Conservation (phyloP, 2,888 invertebrate species). For the Danaus chrysippus region DNA sequence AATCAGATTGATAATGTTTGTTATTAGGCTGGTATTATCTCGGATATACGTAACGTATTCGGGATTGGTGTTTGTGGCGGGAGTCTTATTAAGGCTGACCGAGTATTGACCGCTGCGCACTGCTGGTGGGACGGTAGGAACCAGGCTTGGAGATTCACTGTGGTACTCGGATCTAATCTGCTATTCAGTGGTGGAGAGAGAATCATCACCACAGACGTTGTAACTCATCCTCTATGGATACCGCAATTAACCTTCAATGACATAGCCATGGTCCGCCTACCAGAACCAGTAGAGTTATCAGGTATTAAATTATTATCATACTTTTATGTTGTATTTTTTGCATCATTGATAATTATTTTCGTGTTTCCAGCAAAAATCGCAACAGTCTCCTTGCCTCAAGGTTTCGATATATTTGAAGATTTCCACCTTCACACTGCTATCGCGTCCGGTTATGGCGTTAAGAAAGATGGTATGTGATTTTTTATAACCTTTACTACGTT, state of each 20-base stretch:
- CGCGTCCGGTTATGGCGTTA: too few relatives aligned
- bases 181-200: slow-evolving; percentile 64
- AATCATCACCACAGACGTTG: slow-evolving; percentile 45
- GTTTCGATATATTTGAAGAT: too few relatives aligned
- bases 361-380: background rate
- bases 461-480: too few relatives aligned
- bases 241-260: slow-evolving; percentile 46
- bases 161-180: slow-evolving; percentile 60
- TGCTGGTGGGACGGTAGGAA: slow-evolving; percentile 66
- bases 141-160: slow-evolving; percentile 52
- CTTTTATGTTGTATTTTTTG: background rate
- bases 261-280: slow-evolving; percentile 55
- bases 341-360: background rate
- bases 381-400: too few relatives aligned
- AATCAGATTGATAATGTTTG: too few relatives aligned
- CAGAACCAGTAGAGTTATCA: slow-evolving; percentile 42
- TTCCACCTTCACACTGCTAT: too few relatives aligned
- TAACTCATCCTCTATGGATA: slow-evolving; percentile 56
- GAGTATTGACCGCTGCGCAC: slow-evolving; percentile 64
- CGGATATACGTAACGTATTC: background rate
- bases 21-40: background rate
- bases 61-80: slow-evolving; percentile 54
- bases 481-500: too few relatives aligned
- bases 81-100: slow-evolving; percentile 52
- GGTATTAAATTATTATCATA: slow-evolving; percentile 37